These are phyloP conservation scores for Sebastes fasciatus DNA, from an alignment of 2,113 vertebrate species.

Conservation along the genomic window DNA sequence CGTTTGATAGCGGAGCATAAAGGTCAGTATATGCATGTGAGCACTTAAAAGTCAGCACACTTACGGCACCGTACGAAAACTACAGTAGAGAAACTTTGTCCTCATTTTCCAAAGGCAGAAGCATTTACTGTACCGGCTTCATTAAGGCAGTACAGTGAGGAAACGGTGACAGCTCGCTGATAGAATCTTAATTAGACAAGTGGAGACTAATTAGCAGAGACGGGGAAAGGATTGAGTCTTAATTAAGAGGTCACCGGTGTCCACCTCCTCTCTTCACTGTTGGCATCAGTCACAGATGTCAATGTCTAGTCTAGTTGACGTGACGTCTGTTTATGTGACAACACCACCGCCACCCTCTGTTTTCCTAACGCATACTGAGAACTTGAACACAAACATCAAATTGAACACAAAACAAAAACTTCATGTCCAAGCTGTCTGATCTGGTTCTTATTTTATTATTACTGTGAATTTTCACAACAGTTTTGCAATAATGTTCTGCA, in stretches of 20 bases:
- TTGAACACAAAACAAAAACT: neutral
- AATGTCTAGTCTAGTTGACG: neutral
- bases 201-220: conserved; percentile 72
- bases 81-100: conserved; percentile 9
- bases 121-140: conserved; percentile 6
- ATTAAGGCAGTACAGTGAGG: conserved; percentile 43
- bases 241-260: conserved; percentile 67
- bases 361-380: neutral
- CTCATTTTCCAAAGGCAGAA: conserved; percentile 24
- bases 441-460: too few relatives aligned
- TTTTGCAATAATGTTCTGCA: too few relatives aligned
- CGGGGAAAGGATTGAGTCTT: conserved; percentile 66
- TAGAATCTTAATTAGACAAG: conserved; percentile 74
- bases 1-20: conserved; percentile 18
- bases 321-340: conserved; percentile 7
- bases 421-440: neutral
- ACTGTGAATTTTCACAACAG: too few relatives aligned
- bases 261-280: conserved; percentile 35
- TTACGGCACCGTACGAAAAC: neutral
- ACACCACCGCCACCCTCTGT: neutral
- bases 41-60: conserved; percentile 25
- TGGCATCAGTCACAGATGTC: conserved; percentile 37
- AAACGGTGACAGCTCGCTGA: conserved; percentile 42
- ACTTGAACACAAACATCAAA: neutral
- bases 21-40: conserved; percentile 9